Conservation (phyloP, 1,140 invertebrate species). For the Homarus americanus region DNA sequence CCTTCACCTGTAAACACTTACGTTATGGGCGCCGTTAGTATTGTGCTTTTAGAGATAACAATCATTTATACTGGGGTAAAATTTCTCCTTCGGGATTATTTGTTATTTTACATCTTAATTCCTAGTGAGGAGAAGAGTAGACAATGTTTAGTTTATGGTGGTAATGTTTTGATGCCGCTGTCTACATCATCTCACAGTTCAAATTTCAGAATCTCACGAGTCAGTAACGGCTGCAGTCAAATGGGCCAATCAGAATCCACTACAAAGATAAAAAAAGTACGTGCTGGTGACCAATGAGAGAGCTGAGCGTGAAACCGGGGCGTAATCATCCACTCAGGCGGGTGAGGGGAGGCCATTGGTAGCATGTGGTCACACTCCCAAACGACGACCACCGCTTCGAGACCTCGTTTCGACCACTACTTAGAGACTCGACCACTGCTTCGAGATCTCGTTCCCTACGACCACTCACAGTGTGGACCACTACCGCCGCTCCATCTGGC, state of each 20-base stretch:
- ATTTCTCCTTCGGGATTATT: too few species aligned
- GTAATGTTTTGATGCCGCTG: too few species aligned
- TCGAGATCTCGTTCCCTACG: constrained; percentile 15
- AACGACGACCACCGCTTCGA: not conserved
- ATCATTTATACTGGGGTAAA: too few species aligned
- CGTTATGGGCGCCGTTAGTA: too few species aligned
- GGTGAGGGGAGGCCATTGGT: constrained; percentile 4
- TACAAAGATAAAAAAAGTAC: not conserved
- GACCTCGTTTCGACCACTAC: not conserved
- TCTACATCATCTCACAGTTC: too few species aligned
- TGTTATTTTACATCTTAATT: too few species aligned
- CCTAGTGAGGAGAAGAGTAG: too few species aligned
- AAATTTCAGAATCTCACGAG: too few species aligned
- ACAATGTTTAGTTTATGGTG: too few species aligned
- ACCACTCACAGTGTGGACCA: not conserved
- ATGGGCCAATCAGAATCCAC: not conserved
- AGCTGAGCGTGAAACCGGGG: not conserved
- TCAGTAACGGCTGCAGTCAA: not conserved
- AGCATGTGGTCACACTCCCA: constrained; percentile 16
- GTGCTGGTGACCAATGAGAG: not conserved
- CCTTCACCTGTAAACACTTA: too few species aligned
- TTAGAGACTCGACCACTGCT: constrained; percentile 14
- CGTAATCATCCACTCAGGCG: not conserved
- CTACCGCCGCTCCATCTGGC: not conserved
- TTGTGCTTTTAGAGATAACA: too few species aligned